These are phyloP conservation scores for Dicaeum eximium DNA, from an alignment of 2,113 vertebrate genomes.

Conservation along the genomic window DNA sequence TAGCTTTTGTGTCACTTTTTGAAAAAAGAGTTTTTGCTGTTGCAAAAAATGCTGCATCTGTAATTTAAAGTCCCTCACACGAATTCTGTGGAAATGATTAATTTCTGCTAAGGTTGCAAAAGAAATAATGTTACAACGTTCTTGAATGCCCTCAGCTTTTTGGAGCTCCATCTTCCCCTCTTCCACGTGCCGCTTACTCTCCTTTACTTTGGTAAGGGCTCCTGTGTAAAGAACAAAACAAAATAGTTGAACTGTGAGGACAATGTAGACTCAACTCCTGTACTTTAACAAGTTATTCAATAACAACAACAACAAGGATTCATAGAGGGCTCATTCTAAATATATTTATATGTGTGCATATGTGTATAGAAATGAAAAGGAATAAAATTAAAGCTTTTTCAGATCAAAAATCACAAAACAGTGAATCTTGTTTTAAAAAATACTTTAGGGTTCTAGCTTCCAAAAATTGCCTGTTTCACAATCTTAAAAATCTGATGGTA, in stretches of 20 bases:
- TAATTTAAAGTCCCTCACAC: slow-evolving; percentile 92
- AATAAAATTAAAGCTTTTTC: neutral
- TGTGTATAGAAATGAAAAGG: neutral
- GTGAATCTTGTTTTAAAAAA: neutral
- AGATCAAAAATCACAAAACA: neutral
- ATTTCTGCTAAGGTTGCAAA: slow-evolving; percentile 95
- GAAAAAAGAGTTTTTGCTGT: slow-evolving; percentile 95
- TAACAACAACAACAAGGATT: neutral
- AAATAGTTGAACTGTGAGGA: neutral
- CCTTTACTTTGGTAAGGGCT: slow-evolving; percentile 95
- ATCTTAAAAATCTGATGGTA: neutral
- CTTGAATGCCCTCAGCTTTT: slow-evolving; percentile 89
- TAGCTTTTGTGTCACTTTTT: slow-evolving; percentile 92
- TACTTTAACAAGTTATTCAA: neutral
- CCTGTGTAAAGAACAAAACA: slow-evolving; percentile 71
- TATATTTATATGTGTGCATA: neutral
- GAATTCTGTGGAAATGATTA: slow-evolving; percentile 95
- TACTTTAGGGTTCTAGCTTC: neutral
- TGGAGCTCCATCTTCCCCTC: slow-evolving; percentile 94
- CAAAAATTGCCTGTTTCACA: neutral
- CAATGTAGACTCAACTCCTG: neutral
- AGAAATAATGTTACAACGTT: slow-evolving; percentile 97
- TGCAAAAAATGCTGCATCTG: slow-evolving; percentile 97
- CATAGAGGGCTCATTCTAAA: neutral
- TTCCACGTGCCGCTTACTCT: slow-evolving; percentile 92